phyloP scores from a whole-genome alignment of 2,797 vertebrate species.

The Hydrophis major region DNA sequence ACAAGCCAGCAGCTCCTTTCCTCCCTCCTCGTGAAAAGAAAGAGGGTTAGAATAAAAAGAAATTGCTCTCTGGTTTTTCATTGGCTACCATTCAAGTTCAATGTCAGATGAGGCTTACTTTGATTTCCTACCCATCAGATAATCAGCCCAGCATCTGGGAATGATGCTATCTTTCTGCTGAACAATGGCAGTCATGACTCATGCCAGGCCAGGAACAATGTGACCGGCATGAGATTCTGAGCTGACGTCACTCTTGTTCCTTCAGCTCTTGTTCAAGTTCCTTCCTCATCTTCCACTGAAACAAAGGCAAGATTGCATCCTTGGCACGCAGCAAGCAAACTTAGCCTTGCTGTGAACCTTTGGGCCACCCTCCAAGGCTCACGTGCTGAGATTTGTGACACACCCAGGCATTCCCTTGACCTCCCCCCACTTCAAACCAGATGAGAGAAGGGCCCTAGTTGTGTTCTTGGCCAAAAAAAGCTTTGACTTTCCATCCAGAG shows the following conservation, averaged over 20 bases:
- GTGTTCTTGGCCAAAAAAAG: conserved; percentile 27
- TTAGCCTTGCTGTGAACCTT: background rate
- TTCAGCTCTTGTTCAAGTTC: conserved; percentile 44
- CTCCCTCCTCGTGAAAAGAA: background rate
- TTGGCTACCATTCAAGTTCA: background rate
- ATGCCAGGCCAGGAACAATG: conserved; percentile 22
- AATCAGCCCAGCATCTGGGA: background rate
- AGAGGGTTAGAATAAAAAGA: background rate
- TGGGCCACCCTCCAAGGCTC: background rate
- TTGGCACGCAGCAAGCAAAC: background rate
- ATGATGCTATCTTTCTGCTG: background rate
- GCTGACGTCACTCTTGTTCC: conserved; percentile 54
- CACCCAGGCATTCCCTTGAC: background rate
- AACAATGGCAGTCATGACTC: conserved; percentile 47
- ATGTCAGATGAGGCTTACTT: conserved; percentile 30
- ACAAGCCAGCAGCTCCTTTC: background rate
- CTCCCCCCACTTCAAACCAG: rapidly evolving
- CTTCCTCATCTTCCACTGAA: conserved; percentile 61
- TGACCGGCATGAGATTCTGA: conserved; percentile 37
- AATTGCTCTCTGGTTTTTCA: background rate
- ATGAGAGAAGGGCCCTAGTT: background rate
- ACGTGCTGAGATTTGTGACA: too few relatives aligned
- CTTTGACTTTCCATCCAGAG: conserved; percentile 17
- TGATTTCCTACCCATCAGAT: conserved; percentile 9
- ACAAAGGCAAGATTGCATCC: conserved; percentile 57